These are phyloP conservation scores for Pangasianodon gigas DNA, from an alignment of 2,113 vertebrate species.

Conservation along the genomic window DNA sequence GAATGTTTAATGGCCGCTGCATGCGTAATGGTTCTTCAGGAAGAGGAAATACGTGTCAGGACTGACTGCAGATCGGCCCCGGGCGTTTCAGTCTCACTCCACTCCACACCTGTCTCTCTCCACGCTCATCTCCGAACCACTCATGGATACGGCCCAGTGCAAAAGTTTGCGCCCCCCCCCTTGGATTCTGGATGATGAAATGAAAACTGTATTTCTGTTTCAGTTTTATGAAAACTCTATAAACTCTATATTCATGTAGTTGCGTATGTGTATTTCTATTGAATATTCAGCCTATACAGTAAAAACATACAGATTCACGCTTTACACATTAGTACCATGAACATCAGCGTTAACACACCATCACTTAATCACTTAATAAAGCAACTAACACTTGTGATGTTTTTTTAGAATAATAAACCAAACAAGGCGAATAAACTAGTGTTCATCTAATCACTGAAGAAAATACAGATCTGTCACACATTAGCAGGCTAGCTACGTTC, in stretches of 20 bases:
- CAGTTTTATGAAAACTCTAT: neutral
- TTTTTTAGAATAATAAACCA: too few relatives aligned
- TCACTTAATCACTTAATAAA: too few relatives aligned
- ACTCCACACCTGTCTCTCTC: slow-evolving; percentile 66
- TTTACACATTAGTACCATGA: neutral
- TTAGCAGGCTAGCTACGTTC: neutral
- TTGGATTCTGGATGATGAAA: neutral
- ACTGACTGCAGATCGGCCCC: slow-evolving; percentile 59
- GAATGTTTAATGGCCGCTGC: slow-evolving; percentile 32
- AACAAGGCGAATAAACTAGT: too few relatives aligned
- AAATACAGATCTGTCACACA: neutral
- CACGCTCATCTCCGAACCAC: neutral
- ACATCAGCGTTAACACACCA: neutral
- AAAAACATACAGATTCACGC: too few relatives aligned
- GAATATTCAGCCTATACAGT: too few relatives aligned
- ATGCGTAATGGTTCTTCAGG: slow-evolving; percentile 29
- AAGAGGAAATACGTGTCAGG: slow-evolving; percentile 43
- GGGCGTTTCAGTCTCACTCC: slow-evolving; percentile 58
- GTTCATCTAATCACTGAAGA: too few relatives aligned
- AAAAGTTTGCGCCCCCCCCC: neutral
- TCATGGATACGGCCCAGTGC: neutral
- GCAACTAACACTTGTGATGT: too few relatives aligned
- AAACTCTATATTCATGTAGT: neutral
- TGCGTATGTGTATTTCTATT: neutral
- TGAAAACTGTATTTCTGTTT: neutral